Evolutionary conservation across 2,113 vertebrate species (phyloP).

Genomic region (Verasper variegatus): DNA sequence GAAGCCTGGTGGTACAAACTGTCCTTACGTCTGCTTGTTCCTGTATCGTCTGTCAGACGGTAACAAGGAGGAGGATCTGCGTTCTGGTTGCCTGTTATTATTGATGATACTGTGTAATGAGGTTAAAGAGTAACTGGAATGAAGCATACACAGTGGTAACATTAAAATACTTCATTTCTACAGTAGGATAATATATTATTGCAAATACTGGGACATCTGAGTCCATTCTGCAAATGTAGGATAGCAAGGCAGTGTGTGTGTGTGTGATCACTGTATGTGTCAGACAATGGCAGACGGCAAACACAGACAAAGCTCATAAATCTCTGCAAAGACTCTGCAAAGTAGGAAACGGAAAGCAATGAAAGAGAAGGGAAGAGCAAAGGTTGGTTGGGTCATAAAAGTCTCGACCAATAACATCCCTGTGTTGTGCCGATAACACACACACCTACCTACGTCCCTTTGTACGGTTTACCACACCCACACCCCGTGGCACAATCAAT

Average conservation of each 20-base stretch:
- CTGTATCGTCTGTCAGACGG: no score
- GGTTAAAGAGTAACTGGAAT: not conserved
- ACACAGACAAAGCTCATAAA: constrained; percentile 15
- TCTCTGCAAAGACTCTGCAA: not conserved
- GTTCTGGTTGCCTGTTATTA: no score
- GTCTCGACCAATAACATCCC: constrained; percentile 20
- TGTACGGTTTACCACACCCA: not conserved
- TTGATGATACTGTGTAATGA: not conserved
- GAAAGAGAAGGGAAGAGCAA: constrained; percentile 51
- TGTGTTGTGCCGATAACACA: constrained; percentile 1
- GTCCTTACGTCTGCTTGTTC: no score
- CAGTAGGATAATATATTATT: no score
- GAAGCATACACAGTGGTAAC: not conserved
- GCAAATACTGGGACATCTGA: no score
- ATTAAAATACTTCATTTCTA: no score
- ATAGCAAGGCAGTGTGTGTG: not conserved
- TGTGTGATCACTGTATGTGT: not conserved
- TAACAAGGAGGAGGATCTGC: no score
- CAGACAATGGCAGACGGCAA: constrained; percentile 1
- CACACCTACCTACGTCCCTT: not conserved
- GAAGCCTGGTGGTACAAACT: no score
- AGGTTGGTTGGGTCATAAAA: constrained; percentile 53
- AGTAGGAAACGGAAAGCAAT: not conserved
- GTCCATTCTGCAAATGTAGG: no score
- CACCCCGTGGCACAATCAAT: not conserved